Conservation (phyloP, 2,113 vertebrate species). For the Syngnathus scovelli region DNA sequence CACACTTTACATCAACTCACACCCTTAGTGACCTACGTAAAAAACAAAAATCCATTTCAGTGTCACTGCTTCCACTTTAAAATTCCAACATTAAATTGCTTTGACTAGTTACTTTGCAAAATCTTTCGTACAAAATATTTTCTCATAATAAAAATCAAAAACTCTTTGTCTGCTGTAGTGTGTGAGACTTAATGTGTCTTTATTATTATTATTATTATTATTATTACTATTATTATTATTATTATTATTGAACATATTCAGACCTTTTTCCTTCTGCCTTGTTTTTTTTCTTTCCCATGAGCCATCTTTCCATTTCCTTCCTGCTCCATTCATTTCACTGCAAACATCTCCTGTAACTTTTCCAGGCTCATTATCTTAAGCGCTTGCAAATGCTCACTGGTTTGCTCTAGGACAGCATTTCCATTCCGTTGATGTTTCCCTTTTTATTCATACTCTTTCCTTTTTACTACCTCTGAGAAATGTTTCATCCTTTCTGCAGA, state of each 20-base stretch:
- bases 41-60: too few species aligned
- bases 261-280: neutral
- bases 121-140: too few species aligned
- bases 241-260: neutral
- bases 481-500: neutral
- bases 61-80: too few species aligned
- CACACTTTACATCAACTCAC: neutral
- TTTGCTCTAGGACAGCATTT: slow-evolving; percentile 22
- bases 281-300: neutral
- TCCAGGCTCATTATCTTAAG: slow-evolving; percentile 42
- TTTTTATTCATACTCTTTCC: slow-evolving; percentile 11
- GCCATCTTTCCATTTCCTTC: slow-evolving; percentile 10
- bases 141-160: too few species aligned
- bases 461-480: slow-evolving; percentile 11
- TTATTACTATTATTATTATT: too few species aligned
- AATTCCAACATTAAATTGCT: too few species aligned
- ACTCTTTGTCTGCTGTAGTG: too few species aligned
- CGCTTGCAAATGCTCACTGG: slow-evolving; percentile 6
- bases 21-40: neutral
- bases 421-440: slow-evolving; percentile 9
- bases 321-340: slow-evolving; percentile 17
- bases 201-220: too few species aligned
- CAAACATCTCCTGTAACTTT: slow-evolving; percentile 29
- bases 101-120: too few species aligned
- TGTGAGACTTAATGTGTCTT: too few species aligned